phyloP scores from a whole-genome alignment of 2,888 invertebrate genomes.

The Ophion obscuratus region DNA sequence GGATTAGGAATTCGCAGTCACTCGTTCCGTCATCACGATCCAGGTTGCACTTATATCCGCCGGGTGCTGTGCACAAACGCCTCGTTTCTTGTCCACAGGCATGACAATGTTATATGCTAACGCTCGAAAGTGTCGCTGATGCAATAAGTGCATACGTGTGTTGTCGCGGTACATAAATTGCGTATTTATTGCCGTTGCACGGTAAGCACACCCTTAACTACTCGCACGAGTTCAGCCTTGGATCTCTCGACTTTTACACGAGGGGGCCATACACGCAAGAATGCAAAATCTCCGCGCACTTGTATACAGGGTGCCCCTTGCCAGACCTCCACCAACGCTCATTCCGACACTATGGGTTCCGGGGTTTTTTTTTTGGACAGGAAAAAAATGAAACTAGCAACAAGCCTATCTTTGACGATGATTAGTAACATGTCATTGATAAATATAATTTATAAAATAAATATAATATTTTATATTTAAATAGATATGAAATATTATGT shows the following conservation, averaged over 20 bases:
- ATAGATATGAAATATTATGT: too few species aligned
- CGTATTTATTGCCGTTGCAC: conserved; percentile 74
- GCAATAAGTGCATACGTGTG: conserved; percentile 71
- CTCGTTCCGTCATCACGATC: neutral
- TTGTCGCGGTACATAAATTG: conserved; percentile 74
- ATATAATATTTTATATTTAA: too few species aligned
- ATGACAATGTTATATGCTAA: conserved; percentile 77
- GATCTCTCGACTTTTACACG: conserved; percentile 56
- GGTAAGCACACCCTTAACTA: conserved; percentile 59
- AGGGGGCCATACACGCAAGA: conserved; percentile 14
- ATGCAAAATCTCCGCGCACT: conserved; percentile 11
- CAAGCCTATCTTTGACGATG: too few species aligned
- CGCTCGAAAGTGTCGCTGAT: conserved; percentile 77
- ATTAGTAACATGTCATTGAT: too few species aligned
- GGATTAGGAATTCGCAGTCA: neutral
- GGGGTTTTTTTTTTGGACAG: too few species aligned
- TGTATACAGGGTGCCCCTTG: conserved; percentile 6
- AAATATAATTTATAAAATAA: too few species aligned
- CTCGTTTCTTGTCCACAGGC: conserved; percentile 33
- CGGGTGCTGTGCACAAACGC: neutral
- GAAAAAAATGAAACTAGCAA: too few species aligned
- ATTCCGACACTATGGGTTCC: neutral
- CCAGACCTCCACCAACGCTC: neutral
- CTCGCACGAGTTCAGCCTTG: conserved; percentile 67
- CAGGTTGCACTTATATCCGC: neutral